A percentile compares a stretch with the other conserved stretches of the same genome.
These are phyloP conservation scores for Pyrochroa serraticornis DNA, from an alignment of 2,888 invertebrate species.

Conservation along the genomic window DNA sequence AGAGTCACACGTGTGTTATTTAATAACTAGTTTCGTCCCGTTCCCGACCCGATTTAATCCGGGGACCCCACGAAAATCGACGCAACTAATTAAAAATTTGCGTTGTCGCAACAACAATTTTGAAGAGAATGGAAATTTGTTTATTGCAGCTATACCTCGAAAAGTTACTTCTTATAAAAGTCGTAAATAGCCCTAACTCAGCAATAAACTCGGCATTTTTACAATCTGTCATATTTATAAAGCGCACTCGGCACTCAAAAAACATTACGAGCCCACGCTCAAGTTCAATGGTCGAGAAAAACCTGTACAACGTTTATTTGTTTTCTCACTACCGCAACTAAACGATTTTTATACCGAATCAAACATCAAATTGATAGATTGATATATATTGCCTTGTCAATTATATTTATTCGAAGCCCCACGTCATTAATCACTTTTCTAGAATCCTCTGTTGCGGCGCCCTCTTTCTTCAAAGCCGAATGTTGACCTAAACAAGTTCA, in stretches of 20 bases:
- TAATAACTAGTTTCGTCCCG: conserved; percentile 17
- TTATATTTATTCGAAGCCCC: conserved; percentile 23
- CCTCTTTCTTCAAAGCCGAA: too few species aligned
- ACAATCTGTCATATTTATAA: conserved; percentile 34
- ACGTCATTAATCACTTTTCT: conserved; percentile 18
- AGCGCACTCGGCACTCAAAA: conserved; percentile 33
- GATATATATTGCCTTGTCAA: conserved; percentile 19
- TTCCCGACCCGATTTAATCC: conserved; percentile 2
- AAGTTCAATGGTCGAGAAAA: conserved; percentile 40
- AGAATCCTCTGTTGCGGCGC: too few species aligned
- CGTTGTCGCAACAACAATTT: neutral
- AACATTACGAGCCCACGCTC: conserved; percentile 31
- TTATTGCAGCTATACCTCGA: conserved; percentile 24
- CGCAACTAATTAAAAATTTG: too few species aligned
- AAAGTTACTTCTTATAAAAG: conserved; percentile 29
- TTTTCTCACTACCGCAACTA: conserved; percentile 17
- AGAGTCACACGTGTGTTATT: conserved; percentile 28
- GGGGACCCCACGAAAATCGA: too few species aligned
- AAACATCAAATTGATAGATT: conserved; percentile 11
- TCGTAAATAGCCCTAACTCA: conserved; percentile 30
- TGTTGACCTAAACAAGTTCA: too few species aligned
- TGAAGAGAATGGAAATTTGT: conserved; percentile 12
- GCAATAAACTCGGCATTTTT: conserved; percentile 29
- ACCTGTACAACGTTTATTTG: conserved; percentile 35
- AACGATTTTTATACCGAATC: conserved; percentile 10